Evolutionary conservation across 1,140 invertebrate genomes (phyloP), one percentile per base, ranked within the genome.

Genomic region (Trissolcus basalis): DNA sequence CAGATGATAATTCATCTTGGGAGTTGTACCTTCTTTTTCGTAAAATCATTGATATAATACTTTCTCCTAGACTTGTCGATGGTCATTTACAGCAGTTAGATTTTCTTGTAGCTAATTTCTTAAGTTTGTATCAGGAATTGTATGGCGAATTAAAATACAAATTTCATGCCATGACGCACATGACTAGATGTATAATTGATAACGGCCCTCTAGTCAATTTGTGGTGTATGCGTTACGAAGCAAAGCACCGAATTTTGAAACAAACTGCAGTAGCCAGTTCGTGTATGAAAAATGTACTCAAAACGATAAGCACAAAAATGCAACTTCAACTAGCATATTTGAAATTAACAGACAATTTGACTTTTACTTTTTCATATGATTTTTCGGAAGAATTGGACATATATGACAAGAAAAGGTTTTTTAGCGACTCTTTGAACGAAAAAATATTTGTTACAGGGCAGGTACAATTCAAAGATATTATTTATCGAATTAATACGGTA

Each of bases 181-280:
- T 50, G 32, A 15, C 16, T 8, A 6, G 48, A 45, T 10, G 15
- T 7, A 33, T 59, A 41, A 19, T 1, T 10, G 44, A 51, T n/a
- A 43, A 56, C 50, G 55, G 55, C 19, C 55, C 65, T 39, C 14
- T 59, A 10, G 32, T 69, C 13, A 10, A 60, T 59, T 60, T 14
- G 53, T 69, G 44, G 48, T 59, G 32, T 15, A 73, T 73, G 69
- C 35, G 69, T 11, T 65, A 39, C n/a, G 69, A 73, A 39, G 59
- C 69, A 0, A 65, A 73, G 10, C 60, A 73, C 27, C 48, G 14
- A 15, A 0, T 50, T 15, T 19, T 73, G 14, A 73, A 73, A 60
- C 10, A 6, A 5, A 6, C 33, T 6, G 33, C 33, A 6, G 33
- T 10, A 6, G 10, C 10, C 10, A 6, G 5, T 6, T 35, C 5